phyloP scores from a whole-genome alignment of 2,888 invertebrate species.

The Eupithecia subumbrata region DNA sequence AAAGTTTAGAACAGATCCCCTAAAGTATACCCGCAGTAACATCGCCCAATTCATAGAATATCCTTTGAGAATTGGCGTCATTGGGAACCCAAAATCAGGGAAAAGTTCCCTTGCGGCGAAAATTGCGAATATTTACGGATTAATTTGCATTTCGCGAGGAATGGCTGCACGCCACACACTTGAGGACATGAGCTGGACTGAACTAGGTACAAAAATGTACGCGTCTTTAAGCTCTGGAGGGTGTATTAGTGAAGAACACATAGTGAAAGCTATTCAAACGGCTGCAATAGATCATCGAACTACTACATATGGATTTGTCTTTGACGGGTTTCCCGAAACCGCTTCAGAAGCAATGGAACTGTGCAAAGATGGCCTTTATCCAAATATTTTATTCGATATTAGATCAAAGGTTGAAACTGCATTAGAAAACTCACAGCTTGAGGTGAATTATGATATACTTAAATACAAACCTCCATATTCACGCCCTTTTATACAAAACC shows the following conservation, averaged over 20 bases:
- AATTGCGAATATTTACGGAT: slow-evolving; percentile 79
- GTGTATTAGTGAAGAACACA: slow-evolving; percentile 68
- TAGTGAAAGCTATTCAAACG: slow-evolving; percentile 82
- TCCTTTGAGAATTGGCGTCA: slow-evolving; percentile 82
- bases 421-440: slow-evolving; percentile 68
- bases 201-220: slow-evolving; percentile 73
- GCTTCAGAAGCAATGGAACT: slow-evolving; percentile 79
- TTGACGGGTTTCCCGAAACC: slow-evolving; percentile 85
- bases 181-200: slow-evolving; percentile 78
- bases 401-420: slow-evolving; percentile 63
- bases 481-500: slow-evolving; percentile 66
- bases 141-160: slow-evolving; percentile 83
- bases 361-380: slow-evolving; percentile 79
- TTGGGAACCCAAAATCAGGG: slow-evolving; percentile 86
- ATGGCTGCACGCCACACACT: slow-evolving; percentile 78
- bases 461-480: slow-evolving; percentile 69
- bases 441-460: slow-evolving; percentile 62
- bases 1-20: slow-evolving; percentile 82
- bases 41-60: slow-evolving; percentile 73
- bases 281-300: slow-evolving; percentile 75
- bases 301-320: slow-evolving; percentile 83
- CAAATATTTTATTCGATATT: slow-evolving; percentile 83
- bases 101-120: slow-evolving; percentile 83
- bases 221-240: slow-evolving; percentile 69
- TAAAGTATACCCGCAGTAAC: slow-evolving; percentile 78